Evolutionary conservation across 1,140 invertebrate species (phyloP), one percentile per base, ranked within the genome.

Genomic region (Grapholita molesta): DNA sequence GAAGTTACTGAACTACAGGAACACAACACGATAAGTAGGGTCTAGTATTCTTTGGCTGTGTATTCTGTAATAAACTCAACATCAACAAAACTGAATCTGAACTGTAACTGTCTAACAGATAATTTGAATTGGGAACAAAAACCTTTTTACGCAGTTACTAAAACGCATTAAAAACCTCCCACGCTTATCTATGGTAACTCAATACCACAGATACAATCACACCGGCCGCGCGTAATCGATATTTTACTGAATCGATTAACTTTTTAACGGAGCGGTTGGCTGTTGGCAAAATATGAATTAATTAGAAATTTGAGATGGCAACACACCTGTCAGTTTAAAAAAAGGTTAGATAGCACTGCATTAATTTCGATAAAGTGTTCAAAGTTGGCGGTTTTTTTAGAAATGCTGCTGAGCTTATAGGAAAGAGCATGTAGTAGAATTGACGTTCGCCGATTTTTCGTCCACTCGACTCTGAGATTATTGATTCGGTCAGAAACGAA

Each of bases 331-430:
- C 12, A 7, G 66, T 25, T 52, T 35, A 53, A 69, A 74, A 74
- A 74, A 64, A 61, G 48, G 64, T 70, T 35, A 68, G 9, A 25
- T n/a, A n/a, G n/a, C n/a, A n/a, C n/a, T n/a, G n/a, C n/a, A n/a
- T n/a, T n/a, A n/a, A n/a, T n/a, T n/a, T n/a, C n/a, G n/a, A n/a
- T n/a, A n/a, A n/a, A n/a, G n/a, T n/a, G n/a, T n/a, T n/a, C n/a
- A n/a, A n/a, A n/a, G n/a, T n/a, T n/a, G 6, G 32, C 32, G 32
- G 32, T 32, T 2, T 32, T 32, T 9, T 32, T 32, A 32, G 32
- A 7, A 32, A 32, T 9, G 33, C 33, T 12, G 12, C 8, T 3
- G 8, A 35, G 11, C 33, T 35, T 12, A 35, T n/a, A 30, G 28
- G 3, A 7, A 30, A 3, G 7, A 30, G 3, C 28, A 3, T 30